A percentile compares a stretch with the other conserved stretches of the same genome.
These are phyloP conservation scores for Phymorhynchus buccinoides DNA, from an alignment of 1,140 invertebrate species.

Conservation along the genomic window DNA sequence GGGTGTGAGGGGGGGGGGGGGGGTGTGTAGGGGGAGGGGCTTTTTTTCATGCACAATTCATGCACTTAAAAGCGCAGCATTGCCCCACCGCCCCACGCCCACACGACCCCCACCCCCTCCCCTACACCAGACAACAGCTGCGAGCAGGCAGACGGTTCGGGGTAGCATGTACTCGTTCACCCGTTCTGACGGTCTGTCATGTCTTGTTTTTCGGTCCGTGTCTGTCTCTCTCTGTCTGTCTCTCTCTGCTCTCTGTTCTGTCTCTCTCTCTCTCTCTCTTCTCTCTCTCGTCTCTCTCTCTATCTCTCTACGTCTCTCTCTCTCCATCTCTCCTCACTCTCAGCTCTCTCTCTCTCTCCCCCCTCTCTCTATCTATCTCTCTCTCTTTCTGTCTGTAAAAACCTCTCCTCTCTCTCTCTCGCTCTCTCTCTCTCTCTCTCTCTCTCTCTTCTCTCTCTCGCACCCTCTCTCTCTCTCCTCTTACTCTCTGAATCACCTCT, in stretches of 20 bases:
- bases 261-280: not conserved
- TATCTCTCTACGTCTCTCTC: slow-evolving; percentile 6
- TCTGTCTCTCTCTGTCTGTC: slow-evolving; percentile 32
- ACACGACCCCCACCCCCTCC: no score
- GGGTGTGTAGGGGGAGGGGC: no score
- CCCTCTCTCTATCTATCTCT: not conserved
- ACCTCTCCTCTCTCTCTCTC: slow-evolving; percentile 14
- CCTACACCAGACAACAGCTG: no score
- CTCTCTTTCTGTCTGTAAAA: not conserved
- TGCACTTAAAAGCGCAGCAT: no score
- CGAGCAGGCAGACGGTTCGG: no score
- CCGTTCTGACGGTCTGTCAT: no score
- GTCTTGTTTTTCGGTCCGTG: not conserved
- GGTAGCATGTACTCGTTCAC: no score
- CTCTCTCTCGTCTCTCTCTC: slow-evolving; percentile 10
- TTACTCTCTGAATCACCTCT: not conserved
- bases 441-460: slow-evolving; percentile 32
- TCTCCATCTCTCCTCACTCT: slow-evolving; percentile 33
- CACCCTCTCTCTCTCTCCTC: slow-evolving; percentile 7
- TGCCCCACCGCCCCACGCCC: no score
- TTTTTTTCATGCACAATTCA: no score
- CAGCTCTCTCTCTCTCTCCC: not conserved
- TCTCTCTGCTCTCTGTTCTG: not conserved
- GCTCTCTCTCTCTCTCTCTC: not conserved
- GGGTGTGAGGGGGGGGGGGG: no score